Conservation (phyloP, 2,113 vertebrate species). For the Paramormyrops kingsleyae region DNA sequence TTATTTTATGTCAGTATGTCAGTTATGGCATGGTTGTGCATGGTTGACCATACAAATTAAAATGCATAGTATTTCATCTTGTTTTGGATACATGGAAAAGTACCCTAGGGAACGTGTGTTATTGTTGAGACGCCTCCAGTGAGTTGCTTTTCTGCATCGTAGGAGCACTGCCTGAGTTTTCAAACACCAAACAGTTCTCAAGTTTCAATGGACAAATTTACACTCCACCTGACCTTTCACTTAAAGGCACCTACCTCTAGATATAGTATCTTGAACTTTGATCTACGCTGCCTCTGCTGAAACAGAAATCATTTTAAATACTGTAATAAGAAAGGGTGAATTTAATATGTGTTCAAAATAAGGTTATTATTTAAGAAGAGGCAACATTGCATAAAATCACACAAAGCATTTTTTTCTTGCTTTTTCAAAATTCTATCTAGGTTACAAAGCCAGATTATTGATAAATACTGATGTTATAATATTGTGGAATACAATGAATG, state of each 20-base stretch:
- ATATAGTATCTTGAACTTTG: slow-evolving; percentile 28
- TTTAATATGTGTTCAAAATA: neutral
- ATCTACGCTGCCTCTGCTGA: neutral
- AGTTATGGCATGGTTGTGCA: neutral
- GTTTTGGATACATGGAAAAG: neutral
- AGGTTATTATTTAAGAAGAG: neutral
- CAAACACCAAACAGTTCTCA: slow-evolving; percentile 22
- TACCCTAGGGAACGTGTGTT: neutral
- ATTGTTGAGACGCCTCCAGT: neutral
- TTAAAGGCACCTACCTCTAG: slow-evolving; percentile 44
- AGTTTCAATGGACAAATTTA: slow-evolving; percentile 42
- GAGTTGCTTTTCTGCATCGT: neutral
- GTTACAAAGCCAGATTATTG: neutral
- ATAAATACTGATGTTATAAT: neutral
- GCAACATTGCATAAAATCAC: neutral
- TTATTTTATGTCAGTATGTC: neutral
- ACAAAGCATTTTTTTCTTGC: neutral
- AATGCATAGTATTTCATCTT: neutral
- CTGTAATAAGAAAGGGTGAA: neutral
- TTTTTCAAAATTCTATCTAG: neutral
- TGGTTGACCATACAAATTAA: neutral
- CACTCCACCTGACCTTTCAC: slow-evolving; percentile 44
- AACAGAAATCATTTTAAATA: neutral
- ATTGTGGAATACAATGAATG: neutral
- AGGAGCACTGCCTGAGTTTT: neutral